These are phyloP conservation scores for Physella acuta DNA, from an alignment of 1,140 invertebrate genomes.

Conservation along the genomic window DNA sequence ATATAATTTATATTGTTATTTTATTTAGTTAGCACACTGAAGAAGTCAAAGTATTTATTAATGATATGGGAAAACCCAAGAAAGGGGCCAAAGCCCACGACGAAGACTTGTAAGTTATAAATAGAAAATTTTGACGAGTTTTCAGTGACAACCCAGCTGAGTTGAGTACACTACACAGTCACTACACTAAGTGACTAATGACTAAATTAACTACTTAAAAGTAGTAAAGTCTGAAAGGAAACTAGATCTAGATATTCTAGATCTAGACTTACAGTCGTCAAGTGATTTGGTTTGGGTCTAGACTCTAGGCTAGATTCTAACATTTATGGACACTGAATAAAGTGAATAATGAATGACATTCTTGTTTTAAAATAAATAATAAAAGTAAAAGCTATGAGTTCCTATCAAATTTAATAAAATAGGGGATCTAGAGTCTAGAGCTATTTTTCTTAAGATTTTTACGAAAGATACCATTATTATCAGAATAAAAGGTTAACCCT, in stretches of 20 bases:
- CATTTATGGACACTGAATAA: too few species aligned
- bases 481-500: too few species aligned
- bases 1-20: too few species aligned
- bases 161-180: background rate
- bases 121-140: background rate
- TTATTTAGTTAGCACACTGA: background rate
- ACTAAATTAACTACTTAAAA: background rate
- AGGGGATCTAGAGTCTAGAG: too few species aligned
- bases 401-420: too few species aligned
- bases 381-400: too few species aligned
- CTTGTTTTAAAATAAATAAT: too few species aligned
- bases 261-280: background rate
- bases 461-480: too few species aligned
- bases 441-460: too few species aligned
- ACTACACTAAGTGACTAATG: background rate
- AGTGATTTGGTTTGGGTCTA: background rate
- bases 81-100: slow-evolving; percentile 29
- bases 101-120: slow-evolving; percentile 21
- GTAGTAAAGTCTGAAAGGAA: background rate
- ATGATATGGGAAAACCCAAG: slow-evolving; percentile 32
- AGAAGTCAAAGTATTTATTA: background rate
- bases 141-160: background rate
- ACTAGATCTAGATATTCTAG: background rate
- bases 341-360: too few species aligned
- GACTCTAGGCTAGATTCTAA: too few species aligned